Evolutionary conservation across 1,140 invertebrate species (phyloP).

Genomic region (Vanessa tameamea): DNA sequence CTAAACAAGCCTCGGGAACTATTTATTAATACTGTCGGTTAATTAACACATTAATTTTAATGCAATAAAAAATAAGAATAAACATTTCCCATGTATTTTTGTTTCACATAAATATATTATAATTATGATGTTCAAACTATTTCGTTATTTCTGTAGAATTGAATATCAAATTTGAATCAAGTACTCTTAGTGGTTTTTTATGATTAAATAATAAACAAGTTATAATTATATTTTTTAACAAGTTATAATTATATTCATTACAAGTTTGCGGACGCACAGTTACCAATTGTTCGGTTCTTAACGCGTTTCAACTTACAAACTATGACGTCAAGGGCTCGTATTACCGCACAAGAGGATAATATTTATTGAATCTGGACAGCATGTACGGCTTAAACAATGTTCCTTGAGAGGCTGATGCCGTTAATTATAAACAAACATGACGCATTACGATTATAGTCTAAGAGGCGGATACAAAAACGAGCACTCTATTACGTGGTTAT

Average conservation of each 20-base stretch:
- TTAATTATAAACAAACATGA: conserved; percentile 75
- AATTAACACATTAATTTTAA: conserved; percentile 31
- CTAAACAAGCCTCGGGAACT: conserved; percentile 40
- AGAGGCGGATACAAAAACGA: conserved; percentile 31
- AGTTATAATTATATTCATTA: conserved; percentile 4
- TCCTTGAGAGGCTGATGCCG: conserved; percentile 61
- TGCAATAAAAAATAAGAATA: neutral
- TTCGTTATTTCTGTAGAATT: too few species aligned
- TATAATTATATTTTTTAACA: neutral
- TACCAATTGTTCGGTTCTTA: conserved; percentile 61
- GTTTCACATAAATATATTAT: neutral
- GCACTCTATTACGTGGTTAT: conserved; percentile 35
- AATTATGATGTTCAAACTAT: too few species aligned
- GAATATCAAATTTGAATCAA: neutral
- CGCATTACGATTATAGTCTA: conserved; percentile 37
- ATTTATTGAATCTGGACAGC: conserved; percentile 64
- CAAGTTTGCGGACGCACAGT: conserved; percentile 48
- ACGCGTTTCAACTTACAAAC: conserved; percentile 40
- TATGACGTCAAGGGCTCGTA: conserved; percentile 57
- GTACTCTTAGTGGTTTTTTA: neutral
- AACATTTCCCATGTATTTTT: conserved; percentile 4
- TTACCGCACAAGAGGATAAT: conserved; percentile 64
- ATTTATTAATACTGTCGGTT: conserved; percentile 40
- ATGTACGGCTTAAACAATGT: conserved; percentile 62
- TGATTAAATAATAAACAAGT: neutral